These are phyloP conservation scores for Gryllus bimaculatus DNA, from an alignment of 1,140 invertebrate genomes.

Conservation along the genomic window DNA sequence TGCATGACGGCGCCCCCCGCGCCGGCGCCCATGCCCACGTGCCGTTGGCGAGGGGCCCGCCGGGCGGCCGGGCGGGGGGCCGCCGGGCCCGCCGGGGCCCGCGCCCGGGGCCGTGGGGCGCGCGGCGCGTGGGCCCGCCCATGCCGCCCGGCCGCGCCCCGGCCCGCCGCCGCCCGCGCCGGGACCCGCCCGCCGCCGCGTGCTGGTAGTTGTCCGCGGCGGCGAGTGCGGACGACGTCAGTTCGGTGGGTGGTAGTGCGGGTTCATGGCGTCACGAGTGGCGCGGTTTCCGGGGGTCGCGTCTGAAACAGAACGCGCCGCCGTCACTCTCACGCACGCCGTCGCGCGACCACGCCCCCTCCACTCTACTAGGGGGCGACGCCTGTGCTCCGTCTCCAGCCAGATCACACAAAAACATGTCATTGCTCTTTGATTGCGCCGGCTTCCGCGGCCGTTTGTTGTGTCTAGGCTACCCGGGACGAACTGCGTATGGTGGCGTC, in stretches of 20 bases:
- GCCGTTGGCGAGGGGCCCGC: conserved; percentile 32
- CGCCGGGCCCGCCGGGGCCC: conserved; percentile 32
- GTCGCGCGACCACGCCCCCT: not conserved
- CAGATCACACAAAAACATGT: too few species aligned
- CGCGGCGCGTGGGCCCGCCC: conserved; percentile 37
- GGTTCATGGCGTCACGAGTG: conserved; percentile 44
- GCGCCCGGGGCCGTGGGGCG: conserved; percentile 33
- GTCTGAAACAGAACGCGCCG: not conserved
- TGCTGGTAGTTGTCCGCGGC: conserved; percentile 36
- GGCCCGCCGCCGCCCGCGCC: conserved; percentile 35
- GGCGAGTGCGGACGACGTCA: conserved; percentile 38
- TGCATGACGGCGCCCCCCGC: conserved; percentile 22
- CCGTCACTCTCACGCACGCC: not conserved
- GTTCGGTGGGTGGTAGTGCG: conserved; percentile 36
- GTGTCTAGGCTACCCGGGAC: too few species aligned
- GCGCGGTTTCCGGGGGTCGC: too few species aligned
- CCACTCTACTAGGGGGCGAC: too few species aligned
- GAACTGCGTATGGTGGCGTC: too few species aligned
- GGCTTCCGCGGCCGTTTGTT: too few species aligned
- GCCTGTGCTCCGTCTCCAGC: too few species aligned
- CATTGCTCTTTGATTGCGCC: too few species aligned
- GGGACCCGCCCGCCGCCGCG: conserved; percentile 36
- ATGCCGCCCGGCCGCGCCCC: conserved; percentile 37
- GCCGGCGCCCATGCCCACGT: conserved; percentile 34
- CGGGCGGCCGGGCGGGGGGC: conserved; percentile 27